Evolutionary conservation across 2,113 vertebrate species (phyloP), one percentile per base, ranked within the genome.

Genomic region (Tychaedon coryphoeus): DNA sequence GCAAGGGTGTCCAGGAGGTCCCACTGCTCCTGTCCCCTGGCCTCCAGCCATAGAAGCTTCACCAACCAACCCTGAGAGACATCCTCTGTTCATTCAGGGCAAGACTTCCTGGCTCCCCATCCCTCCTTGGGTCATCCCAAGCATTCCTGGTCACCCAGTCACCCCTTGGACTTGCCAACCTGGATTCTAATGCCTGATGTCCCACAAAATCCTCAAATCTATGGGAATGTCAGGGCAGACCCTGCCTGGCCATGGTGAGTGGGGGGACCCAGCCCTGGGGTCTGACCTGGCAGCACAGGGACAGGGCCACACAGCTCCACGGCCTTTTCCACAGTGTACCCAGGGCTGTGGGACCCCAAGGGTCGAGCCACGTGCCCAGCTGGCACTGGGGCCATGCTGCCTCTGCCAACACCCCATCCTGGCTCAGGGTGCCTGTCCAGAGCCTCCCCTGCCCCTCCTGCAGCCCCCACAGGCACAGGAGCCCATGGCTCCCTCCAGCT

Each of bases 281-380:
- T 29, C 47, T 75, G 62, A 7, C 1, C 25, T 3, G 0, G 38
- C 28, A 29, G 36, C 40, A 8, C 42, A 22, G 1, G 18, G 45
- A n/a, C 1, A 14, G 56, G 17, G n/a, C 43, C 38, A 5, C 9
- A 1, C 6, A 19, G 43, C 72, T 69, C 62, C 0, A 0, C 47
- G 22, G 67, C 77, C 58, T 53, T 31, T 42, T 6, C 60, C 51
- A 10, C 0, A 0, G 8, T 0, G 0, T n/a, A 6, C 8, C 28
- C 13, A 0, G 53, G 31, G 25, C 34, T 66, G 26, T 26, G 83
- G 15, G 33, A 86, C 45, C 53, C 45, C 72, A 26, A 18, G 64
- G 54, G 34, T 23, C 0, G 0, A 69, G 54, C 69, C 48, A 12
- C 0, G 0, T 14, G 9, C 70, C 82, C 1, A 0, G 31, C 57